These are phyloP conservation scores for Haemorhous mexicanus DNA, from an alignment of 2,113 vertebrate genomes.

Conservation along the genomic window DNA sequence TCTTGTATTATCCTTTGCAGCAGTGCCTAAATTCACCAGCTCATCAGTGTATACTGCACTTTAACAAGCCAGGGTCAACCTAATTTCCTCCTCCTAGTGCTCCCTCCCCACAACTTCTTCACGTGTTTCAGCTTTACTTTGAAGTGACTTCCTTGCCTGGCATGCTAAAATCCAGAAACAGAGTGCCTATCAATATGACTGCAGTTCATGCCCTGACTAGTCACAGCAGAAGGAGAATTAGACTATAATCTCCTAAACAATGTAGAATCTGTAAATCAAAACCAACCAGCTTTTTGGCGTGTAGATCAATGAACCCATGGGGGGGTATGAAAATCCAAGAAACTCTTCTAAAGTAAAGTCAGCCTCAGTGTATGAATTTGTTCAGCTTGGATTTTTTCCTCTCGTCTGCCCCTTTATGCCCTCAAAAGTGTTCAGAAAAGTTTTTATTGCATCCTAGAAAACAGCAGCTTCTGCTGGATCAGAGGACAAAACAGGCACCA, in stretches of 20 bases:
- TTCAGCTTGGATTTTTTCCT: not conserved
- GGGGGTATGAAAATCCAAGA: not conserved
- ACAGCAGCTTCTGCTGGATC: not conserved
- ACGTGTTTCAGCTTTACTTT: slow-evolving; percentile 49
- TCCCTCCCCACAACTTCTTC: not conserved
- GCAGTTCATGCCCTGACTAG: slow-evolving; percentile 53
- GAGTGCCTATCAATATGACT: slow-evolving; percentile 4
- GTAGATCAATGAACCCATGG: not conserved
- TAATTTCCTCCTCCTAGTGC: slow-evolving; percentile 3
- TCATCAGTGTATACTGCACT: not conserved
- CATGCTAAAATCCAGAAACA: slow-evolving; percentile 42
- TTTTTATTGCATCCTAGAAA: not conserved
- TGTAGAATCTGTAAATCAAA: slow-evolving; percentile 55
- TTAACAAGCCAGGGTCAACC: not conserved
- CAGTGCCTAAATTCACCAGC: not conserved
- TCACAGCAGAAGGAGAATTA: slow-evolving; percentile 37
- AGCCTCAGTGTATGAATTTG: not conserved
- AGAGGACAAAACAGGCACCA: not conserved
- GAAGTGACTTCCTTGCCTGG: slow-evolving; percentile 48
- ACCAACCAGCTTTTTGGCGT: slow-evolving; percentile 14
- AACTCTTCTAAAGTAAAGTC: not conserved
- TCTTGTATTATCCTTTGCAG: not conserved
- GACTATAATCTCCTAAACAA: slow-evolving; percentile 52
- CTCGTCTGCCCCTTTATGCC: not conserved
- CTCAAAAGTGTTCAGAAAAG: not conserved